These are phyloP conservation scores for Campoplex capitator DNA, from an alignment of 2,888 invertebrate genomes.

Conservation along the genomic window DNA sequence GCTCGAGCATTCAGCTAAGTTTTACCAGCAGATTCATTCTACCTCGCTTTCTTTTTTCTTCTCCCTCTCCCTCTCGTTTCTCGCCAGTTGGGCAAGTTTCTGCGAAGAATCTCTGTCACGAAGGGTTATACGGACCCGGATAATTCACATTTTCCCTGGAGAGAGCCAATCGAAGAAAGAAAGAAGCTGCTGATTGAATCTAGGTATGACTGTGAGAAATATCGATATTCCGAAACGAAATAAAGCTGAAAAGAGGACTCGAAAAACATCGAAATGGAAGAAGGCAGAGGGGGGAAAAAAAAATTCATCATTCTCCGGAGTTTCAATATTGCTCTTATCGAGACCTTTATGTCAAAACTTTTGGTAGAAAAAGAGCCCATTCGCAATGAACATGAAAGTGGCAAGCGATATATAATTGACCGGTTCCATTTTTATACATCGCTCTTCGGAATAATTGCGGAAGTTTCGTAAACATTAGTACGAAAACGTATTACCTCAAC, in stretches of 20 bases:
- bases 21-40: constrained; percentile 29
- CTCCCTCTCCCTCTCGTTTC: not conserved
- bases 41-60: not conserved
- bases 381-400: not conserved
- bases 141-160: constrained; percentile 53
- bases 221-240: constrained; percentile 21
- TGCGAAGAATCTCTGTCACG: constrained; percentile 40
- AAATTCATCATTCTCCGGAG: not conserved
- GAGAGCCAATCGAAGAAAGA: constrained; percentile 42
- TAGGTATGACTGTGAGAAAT: constrained; percentile 30
- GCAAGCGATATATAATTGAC: not conserved
- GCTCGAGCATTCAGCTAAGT: constrained; percentile 16
- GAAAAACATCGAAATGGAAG: not conserved
- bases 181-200: constrained; percentile 40
- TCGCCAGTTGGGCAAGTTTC: constrained; percentile 41
- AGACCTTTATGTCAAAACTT: not conserved
- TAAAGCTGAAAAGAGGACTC: not conserved
- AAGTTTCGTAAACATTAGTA: not conserved
- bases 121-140: constrained; percentile 36
- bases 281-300: not conserved
- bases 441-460: not conserved
- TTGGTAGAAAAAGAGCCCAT: not conserved
- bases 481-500: not conserved
- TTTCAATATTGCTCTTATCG: not conserved
- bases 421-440: not conserved